Evolutionary conservation across 2,113 vertebrate species (phyloP), one percentile per base, ranked within the genome.

Genomic region (Tetrax tetrax): DNA sequence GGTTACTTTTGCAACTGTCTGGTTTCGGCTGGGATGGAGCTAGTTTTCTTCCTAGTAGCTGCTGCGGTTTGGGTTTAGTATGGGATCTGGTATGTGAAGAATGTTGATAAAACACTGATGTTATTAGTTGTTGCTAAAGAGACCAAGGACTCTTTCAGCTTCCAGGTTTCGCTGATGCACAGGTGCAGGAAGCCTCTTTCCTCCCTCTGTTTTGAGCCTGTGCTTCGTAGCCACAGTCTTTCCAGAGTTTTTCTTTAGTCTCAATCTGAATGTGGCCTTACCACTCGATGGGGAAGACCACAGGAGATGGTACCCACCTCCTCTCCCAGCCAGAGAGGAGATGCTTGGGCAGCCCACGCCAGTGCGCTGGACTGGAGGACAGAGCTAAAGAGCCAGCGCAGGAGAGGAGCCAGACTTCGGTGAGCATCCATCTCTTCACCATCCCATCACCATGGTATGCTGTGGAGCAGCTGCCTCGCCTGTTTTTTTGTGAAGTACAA

Each of bases 161-260:
- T 43, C 41, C 41, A 43, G 41, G 41, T 43, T 43, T 43, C 41
- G 14, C 41, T 43, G 41, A 43, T 43, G 41, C 15, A 14, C 14
- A 43, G 41, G 41, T 43, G 41, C 41, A 43, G 41, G 41, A 43
- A 43, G 14, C 41, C 41, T 43, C 38, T 70, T 85, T 80, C 12
- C 17, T 85, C 24, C 18, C 21, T 69, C 48, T 65, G 25, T 68
- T 89, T 76, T 47, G 43, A 45, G 8, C 31, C 57, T 60, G 53
- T 6, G 14, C 11, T 88, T 56, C 56, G 22, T 37, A 82, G 76
- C n/a, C 25, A 13, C 0, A 0, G 12, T 41, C n/a, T 87, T 35
- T 68, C 38, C 25, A 37, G 31, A 22, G 24, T 31, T 51, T 38
- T 80, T 56, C 31, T 31, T 83, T 63, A 54, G 12, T 28, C 45